Percentiles rank a stretch among this genome's conserved stretches.
These are phyloP conservation scores for Agapornis canus DNA, from an alignment of 2,797 vertebrate genomes.

Conservation along the genomic window DNA sequence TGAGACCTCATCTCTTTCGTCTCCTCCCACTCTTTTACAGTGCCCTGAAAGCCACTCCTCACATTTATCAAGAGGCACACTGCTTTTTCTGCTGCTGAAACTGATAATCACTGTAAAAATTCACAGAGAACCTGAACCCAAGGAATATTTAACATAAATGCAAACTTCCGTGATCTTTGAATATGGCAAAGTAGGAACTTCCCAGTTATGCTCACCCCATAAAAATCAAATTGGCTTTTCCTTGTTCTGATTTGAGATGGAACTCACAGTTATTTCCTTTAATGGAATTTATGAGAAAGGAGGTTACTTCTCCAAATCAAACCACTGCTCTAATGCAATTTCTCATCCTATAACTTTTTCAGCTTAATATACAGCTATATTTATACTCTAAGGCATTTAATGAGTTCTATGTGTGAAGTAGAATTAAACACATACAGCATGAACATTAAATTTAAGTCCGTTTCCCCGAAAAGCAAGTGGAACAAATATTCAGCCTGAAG, in stretches of 20 bases:
- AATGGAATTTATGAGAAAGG: not conserved
- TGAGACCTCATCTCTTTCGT: not conserved
- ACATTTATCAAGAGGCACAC: not conserved
- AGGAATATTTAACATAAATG: not conserved
- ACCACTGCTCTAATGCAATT: not conserved
- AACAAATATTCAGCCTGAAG: not conserved
- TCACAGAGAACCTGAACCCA: not conserved
- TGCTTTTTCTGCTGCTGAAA: not conserved
- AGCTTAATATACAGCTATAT: not conserved
- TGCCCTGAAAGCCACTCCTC: not conserved
- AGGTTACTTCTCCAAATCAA: not conserved
- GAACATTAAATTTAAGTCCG: not conserved
- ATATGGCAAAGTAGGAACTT: not conserved
- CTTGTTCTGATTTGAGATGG: not conserved
- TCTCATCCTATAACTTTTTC: not conserved
- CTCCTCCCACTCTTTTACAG: not conserved
- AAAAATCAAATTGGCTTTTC: not conserved
- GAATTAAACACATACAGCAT: not conserved
- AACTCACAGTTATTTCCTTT: not conserved
- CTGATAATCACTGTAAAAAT: not conserved
- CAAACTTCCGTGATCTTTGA: not conserved
- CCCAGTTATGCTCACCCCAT: not conserved
- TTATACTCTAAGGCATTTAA: not conserved
- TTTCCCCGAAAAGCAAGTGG: not conserved
- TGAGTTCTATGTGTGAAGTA: not conserved